Percentiles rank a stretch among this genome's conserved stretches.
phyloP scores from a whole-genome alignment of 2,797 vertebrate genomes.

The Meriones psammophilus region DNA sequence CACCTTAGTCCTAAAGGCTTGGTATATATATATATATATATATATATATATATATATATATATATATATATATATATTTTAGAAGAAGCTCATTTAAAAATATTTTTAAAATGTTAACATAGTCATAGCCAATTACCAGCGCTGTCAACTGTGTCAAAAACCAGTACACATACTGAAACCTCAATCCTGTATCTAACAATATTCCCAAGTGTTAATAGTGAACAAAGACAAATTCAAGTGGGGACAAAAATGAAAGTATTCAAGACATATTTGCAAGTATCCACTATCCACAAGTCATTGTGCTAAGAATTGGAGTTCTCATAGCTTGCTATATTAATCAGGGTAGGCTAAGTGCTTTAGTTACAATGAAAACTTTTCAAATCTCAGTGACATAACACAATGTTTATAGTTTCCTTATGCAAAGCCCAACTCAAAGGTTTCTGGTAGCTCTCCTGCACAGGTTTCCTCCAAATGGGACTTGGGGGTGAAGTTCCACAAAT shows the following conservation, averaged over 20 bases:
- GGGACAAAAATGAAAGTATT: slow-evolving; percentile 30
- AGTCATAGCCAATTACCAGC: slow-evolving; percentile 20
- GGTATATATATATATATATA: too few relatives aligned
- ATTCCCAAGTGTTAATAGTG: slow-evolving; percentile 3
- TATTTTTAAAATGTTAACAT: slow-evolving; percentile 35
- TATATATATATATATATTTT: background rate
- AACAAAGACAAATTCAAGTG: slow-evolving; percentile 49
- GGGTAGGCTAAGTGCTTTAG: background rate
- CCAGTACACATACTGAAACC: background rate
- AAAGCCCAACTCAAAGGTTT: background rate
- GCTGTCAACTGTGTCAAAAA: background rate
- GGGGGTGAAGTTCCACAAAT: background rate
- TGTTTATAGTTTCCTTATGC: slow-evolving; percentile 20
- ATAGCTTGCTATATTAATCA: slow-evolving; percentile 19
- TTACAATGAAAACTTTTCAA: slow-evolving; percentile 41
- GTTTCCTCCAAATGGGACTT: slow-evolving; percentile 6
- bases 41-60: too few relatives aligned
- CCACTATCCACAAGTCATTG: background rate
- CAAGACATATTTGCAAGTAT: slow-evolving; percentile 1
- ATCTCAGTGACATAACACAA: slow-evolving; percentile 23
- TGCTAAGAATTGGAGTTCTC: slow-evolving; percentile 8
- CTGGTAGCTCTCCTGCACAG: background rate
- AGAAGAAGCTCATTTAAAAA: slow-evolving; percentile 33
- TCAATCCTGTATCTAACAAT: background rate
- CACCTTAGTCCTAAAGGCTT: slow-evolving; percentile 18